These are phyloP conservation scores for Blastobasis lacticolella DNA, from an alignment of 2,888 invertebrate species.

Conservation along the genomic window DNA sequence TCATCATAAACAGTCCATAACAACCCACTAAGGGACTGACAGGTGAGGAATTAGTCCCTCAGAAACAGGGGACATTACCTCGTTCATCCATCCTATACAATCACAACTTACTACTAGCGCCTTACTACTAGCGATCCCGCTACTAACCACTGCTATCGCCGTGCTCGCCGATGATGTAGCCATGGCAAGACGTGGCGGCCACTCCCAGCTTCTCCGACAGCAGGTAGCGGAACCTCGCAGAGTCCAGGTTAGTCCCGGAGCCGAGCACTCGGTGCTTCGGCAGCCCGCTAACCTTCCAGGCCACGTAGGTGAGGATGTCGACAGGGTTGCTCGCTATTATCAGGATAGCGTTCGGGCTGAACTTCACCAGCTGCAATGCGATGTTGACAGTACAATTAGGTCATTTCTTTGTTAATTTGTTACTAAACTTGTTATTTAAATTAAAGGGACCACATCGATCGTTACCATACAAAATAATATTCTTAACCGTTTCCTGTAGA, in stretches of 20 bases:
- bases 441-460: background rate
- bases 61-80: too few relatives aligned
- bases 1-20: too few relatives aligned
- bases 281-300: conserved; percentile 95
- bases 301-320: conserved; percentile 92
- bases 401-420: background rate
- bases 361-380: conserved; percentile 75
- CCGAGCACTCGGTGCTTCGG: conserved; percentile 92
- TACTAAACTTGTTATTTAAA: background rate
- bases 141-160: conserved; percentile 87
- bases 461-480: background rate
- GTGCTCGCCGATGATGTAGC: conserved; percentile 96
- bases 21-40: too few relatives aligned
- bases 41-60: too few relatives aligned
- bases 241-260: conserved; percentile 94
- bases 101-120: too few relatives aligned
- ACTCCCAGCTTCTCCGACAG: conserved; percentile 87
- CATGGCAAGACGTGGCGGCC: conserved; percentile 89
- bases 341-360: conserved; percentile 90
- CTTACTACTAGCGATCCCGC: too few relatives aligned
- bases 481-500: background rate
- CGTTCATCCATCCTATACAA: too few relatives aligned
- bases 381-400: background rate
- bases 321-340: conserved; percentile 94
- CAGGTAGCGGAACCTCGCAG: conserved; percentile 91